phyloP scores from a whole-genome alignment of 2,797 vertebrate genomes.

The Delichon dasypus region DNA sequence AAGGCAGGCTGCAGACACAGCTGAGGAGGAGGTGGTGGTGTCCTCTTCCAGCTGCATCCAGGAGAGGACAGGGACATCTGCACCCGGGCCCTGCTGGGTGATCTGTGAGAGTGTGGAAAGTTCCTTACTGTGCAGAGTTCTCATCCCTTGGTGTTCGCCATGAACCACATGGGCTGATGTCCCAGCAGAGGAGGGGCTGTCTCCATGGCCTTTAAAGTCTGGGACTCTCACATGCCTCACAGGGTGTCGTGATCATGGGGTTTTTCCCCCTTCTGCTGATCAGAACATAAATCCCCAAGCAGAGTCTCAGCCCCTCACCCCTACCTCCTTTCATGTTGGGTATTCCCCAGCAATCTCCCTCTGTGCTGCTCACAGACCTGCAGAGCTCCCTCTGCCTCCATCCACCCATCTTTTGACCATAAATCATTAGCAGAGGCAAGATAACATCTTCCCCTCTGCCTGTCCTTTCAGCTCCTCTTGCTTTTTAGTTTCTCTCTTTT shows the following conservation, averaged over 20 bases:
- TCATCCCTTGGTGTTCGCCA: not conserved
- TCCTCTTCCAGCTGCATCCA: not conserved
- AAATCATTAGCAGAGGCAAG: not conserved
- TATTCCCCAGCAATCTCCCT: not conserved
- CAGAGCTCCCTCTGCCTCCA: not conserved
- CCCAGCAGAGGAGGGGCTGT: accelerated
- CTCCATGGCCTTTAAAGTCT: not conserved
- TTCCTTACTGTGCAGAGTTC: accelerated
- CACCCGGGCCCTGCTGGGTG: not conserved
- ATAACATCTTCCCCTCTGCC: not conserved
- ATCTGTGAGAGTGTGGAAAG: not conserved
- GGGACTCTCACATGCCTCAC: not conserved
- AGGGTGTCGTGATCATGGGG: too few species aligned
- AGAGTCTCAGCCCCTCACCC: not conserved
- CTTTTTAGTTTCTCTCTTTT: not conserved
- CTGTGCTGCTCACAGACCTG: not conserved
- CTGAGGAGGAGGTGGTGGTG: accelerated
- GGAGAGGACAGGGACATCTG: not conserved
- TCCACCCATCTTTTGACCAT: not conserved
- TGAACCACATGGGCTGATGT: not conserved
- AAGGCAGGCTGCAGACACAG: not conserved
- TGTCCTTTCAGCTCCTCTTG: not conserved
- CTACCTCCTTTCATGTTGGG: not conserved
- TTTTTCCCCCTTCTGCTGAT: not conserved
- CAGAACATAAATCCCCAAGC: accelerated